These are phyloP conservation scores for Nibea coibor DNA, from an alignment of 2,113 vertebrate species.

Conservation along the genomic window DNA sequence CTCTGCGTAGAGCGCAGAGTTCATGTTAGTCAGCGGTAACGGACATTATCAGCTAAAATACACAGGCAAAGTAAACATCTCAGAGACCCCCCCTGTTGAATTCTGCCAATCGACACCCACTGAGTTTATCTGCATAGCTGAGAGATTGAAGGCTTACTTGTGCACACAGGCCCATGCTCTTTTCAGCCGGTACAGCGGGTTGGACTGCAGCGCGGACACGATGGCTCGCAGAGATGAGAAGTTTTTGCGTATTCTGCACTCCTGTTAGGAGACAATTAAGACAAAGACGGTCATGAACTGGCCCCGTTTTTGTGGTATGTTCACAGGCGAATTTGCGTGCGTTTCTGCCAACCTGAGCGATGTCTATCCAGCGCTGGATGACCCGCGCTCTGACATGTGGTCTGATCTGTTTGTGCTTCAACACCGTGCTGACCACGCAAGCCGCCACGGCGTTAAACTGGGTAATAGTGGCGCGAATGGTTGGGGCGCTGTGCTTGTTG, in stretches of 20 bases:
- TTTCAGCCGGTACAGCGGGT: slow-evolving; percentile 94
- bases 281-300: neutral
- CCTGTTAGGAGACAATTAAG: slow-evolving; percentile 79
- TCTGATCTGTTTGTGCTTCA: slow-evolving; percentile 86
- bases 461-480: slow-evolving; percentile 92
- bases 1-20: slow-evolving; percentile 78
- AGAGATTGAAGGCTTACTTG: slow-evolving; percentile 85
- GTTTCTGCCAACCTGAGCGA: slow-evolving; percentile 87
- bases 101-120: neutral
- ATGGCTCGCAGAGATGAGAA: slow-evolving; percentile 96
- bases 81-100: neutral
- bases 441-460: slow-evolving; percentile 94
- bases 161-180: slow-evolving; percentile 90
- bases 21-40: neutral
- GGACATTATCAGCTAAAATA: neutral
- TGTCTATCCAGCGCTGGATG: slow-evolving; percentile 96
- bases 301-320: neutral
- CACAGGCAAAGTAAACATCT: neutral
- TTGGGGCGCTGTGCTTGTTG: slow-evolving; percentile 90
- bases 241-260: slow-evolving; percentile 96
- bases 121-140: slow-evolving; percentile 24
- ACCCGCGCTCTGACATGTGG: slow-evolving; percentile 90
- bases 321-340: neutral
- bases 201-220: slow-evolving; percentile 94
- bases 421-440: slow-evolving; percentile 91